Evolutionary conservation across 2,113 vertebrate genomes (phyloP).

Genomic region (Ancistrus triradiatus): DNA sequence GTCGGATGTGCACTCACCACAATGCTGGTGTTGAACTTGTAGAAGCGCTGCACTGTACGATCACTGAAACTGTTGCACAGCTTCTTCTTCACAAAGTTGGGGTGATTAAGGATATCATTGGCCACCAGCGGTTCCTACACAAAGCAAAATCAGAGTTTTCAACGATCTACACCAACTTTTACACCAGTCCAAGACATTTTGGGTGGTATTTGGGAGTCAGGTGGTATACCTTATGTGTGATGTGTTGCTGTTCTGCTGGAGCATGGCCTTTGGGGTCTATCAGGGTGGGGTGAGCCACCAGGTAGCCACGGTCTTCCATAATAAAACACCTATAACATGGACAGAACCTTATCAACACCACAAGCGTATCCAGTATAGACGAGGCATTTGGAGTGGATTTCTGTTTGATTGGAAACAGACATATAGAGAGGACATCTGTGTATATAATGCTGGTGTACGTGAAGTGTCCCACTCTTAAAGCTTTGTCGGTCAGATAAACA

Average conservation of each 20-base stretch:
- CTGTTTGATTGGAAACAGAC: too few species aligned
- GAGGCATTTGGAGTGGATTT: too few species aligned
- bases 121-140: constrained; percentile 93
- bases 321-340: constrained; percentile 70
- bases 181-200: not conserved
- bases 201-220: not conserved
- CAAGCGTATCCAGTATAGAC: too few species aligned
- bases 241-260: constrained; percentile 95
- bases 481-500: too few species aligned
- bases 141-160: not conserved
- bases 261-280: constrained; percentile 98
- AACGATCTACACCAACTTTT: not conserved
- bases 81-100: constrained; percentile 98
- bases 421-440: too few species aligned
- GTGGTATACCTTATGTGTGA: constrained; percentile 89
- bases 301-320: constrained; percentile 97
- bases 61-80: constrained; percentile 98
- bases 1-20: constrained; percentile 75
- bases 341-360: constrained; percentile 29
- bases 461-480: too few species aligned
- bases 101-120: constrained; percentile 96
- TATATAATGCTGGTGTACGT: too few species aligned
- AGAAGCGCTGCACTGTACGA: constrained; percentile 95
- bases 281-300: constrained; percentile 94
- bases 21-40: constrained; percentile 97